Evolutionary conservation across 92 coral and sea anemone species (phyloP).

Genomic region (Scolanthus callimorphus): DNA sequence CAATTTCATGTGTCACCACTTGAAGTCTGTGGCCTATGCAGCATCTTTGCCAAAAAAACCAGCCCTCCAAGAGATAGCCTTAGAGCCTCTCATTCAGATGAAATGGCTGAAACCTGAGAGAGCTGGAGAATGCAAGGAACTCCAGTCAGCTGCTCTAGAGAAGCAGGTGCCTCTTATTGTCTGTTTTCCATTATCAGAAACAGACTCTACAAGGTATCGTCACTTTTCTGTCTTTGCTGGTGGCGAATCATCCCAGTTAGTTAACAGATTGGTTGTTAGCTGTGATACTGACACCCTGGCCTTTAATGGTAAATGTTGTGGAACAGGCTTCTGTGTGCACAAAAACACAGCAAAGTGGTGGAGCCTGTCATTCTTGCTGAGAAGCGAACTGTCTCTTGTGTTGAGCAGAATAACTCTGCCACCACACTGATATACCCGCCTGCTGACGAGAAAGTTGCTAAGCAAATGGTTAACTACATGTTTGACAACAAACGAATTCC

Average conservation of each 20-base stretch:
- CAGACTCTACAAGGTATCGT: slow-evolving; percentile 12
- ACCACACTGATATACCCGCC: slow-evolving; percentile 10
- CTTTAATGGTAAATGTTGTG: slow-evolving; percentile 17
- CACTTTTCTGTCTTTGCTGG: too few relatives aligned
- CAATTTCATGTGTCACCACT: slow-evolving; percentile 1
- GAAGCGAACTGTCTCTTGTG: neutral
- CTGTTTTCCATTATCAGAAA: slow-evolving; percentile 4
- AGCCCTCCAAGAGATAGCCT: neutral
- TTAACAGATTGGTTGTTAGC: too few relatives aligned
- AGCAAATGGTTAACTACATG: slow-evolving; percentile 19
- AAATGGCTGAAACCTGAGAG: slow-evolving; percentile 17
- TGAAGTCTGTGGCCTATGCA: neutral
- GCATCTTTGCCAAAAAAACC: neutral
- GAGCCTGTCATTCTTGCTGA: slow-evolving; percentile 5
- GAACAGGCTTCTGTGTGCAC: slow-evolving; percentile 21
- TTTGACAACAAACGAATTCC: slow-evolving; percentile 7
- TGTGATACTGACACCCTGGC: neutral
- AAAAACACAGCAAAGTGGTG: slow-evolving; percentile 20
- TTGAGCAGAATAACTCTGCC: neutral
- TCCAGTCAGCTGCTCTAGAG: neutral
- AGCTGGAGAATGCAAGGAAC: slow-evolving; percentile 15
- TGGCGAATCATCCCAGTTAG: too few relatives aligned
- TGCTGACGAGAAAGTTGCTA: neutral
- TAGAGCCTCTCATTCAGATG: neutral
- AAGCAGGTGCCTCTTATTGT: slow-evolving; percentile 23